These are phyloP conservation scores for Heterodera schachtii DNA, from an alignment of 1,140 invertebrate genomes.

Conservation along the genomic window DNA sequence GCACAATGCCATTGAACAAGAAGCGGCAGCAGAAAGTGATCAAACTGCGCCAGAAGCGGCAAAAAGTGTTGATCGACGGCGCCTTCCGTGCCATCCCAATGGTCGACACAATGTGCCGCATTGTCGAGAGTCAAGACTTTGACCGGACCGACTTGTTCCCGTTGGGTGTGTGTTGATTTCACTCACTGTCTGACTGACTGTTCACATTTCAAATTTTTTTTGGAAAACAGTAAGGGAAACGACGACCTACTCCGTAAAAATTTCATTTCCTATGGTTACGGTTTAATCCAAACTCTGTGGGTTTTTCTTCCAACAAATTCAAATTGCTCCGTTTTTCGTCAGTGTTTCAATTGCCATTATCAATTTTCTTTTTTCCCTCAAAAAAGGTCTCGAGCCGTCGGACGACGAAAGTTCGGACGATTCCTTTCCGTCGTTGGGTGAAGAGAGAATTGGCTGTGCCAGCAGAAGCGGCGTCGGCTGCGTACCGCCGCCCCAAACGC, in stretches of 20 bases:
- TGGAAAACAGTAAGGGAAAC: no score
- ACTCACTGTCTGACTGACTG: background rate
- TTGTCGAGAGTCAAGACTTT: conserved; percentile 49
- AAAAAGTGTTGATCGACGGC: conserved; percentile 47
- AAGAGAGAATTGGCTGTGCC: background rate
- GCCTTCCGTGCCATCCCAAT: conserved; percentile 42
- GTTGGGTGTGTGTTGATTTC: conserved; percentile 32
- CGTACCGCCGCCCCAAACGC: background rate
- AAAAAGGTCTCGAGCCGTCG: conserved; percentile 50
- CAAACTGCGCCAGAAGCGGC: conserved; percentile 46
- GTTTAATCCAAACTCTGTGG: no score
- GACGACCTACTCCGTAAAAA: no score
- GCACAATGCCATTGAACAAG: background rate
- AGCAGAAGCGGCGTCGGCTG: no score
- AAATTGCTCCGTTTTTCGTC: conserved; percentile 15
- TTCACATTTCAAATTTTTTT: no score
- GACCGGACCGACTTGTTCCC: conserved; percentile 53
- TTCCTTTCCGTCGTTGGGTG: conserved; percentile 22
- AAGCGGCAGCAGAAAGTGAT: conserved; percentile 43
- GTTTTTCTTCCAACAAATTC: no score
- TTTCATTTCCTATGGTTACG: no score
- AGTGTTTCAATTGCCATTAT: background rate
- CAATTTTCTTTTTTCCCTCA: background rate
- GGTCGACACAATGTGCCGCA: conserved; percentile 53
- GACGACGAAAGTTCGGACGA: conserved; percentile 55